Conservation (phyloP, 2,888 invertebrate species). For the Terebella lapidaria region DNA sequence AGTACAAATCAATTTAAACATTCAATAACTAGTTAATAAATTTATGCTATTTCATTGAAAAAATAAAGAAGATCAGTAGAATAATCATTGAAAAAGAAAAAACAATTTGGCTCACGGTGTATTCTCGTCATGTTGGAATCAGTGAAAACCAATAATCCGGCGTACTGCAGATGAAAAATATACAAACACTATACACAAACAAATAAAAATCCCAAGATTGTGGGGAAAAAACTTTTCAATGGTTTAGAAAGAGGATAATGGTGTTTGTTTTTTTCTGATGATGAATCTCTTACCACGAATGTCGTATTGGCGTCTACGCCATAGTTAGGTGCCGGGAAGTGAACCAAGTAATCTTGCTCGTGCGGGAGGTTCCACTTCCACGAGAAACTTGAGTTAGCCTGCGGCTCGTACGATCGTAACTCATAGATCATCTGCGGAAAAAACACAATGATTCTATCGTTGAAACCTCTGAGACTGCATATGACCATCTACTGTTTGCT, state of each 20-base stretch:
- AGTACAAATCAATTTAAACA: no score
- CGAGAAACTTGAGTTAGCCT: conserved; percentile 43
- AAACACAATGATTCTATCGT: no score
- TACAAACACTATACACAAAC: not conserved
- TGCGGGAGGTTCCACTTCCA: conserved; percentile 43
- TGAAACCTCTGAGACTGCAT: no score
- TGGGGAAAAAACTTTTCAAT: no score
- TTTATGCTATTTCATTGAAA: no score
- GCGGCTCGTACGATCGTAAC: conserved; percentile 44
- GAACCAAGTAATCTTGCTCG: conserved; percentile 42
- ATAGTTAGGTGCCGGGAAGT: conserved; percentile 74
- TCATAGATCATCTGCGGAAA: conserved; percentile 46
- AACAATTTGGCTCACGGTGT: conserved; percentile 36
- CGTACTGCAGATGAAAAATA: conserved; percentile 50
- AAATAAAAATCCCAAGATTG: no score
- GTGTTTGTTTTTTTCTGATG: no score
- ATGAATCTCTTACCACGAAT: conserved; percentile 72
- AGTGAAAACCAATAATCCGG: conserved; percentile 83
- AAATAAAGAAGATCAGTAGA: no score
- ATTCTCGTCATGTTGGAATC: conserved; percentile 64
- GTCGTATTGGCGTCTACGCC: conserved; percentile 92
- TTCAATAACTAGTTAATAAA: no score
- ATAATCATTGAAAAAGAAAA: no score
- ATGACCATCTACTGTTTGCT: no score
- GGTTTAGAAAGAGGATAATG: no score